Base-by-base conservation (phyloP, 2,888 invertebrate genomes). In the Acholoe squamosa region DNA sequence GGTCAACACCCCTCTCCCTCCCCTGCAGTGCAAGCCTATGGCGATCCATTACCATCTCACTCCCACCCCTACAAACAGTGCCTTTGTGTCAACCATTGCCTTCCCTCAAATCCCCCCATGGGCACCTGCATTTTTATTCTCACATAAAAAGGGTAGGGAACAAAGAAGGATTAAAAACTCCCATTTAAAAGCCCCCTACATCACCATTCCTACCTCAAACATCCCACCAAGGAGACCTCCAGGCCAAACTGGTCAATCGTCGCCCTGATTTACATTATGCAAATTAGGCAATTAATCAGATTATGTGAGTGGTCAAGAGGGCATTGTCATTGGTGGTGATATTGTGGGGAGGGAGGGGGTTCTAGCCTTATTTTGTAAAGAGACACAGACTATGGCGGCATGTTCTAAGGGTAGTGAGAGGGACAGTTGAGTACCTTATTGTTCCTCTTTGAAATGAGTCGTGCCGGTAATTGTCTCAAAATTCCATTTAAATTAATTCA, bases 281-380 rank as follows among this genome's bases (percentile, higher is more conserved):
- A 84, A 43, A 84, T 33, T 0, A 16, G n/a, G 84, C 84, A 84
- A 84, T 84, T 84, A 84, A 84, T 84, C 84, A 84, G 84, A 84
- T 84, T 84, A 84, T 84, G 84, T 84, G 43, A 51, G 51, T 84
- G 84, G 84, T 84, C 84, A 84, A 84, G 84, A 25, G 84, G 84
- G 19, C n/a, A 84, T 84, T 84, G 84, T 84, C 34, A 84, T 1
- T 43, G 71, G 25, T 84, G 34, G 25, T n/a, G 12, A 76, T 16
- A 19, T 56, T 56, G 16, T 19, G 19, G 14, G 16, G 67, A 14
- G 28, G 67, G 31, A 28, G 77, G 77, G 0, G 77, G 77, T 16
- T 12, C 3, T 19, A 22, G 61, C 14, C 61, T 61, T 61, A n/a
- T 43, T 61, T n/a, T 61, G 22, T 61, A n/a, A n/a, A 61, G 22